phyloP scores from a whole-genome alignment of 2,888 invertebrate genomes.

The Eupithecia tripunctaria region DNA sequence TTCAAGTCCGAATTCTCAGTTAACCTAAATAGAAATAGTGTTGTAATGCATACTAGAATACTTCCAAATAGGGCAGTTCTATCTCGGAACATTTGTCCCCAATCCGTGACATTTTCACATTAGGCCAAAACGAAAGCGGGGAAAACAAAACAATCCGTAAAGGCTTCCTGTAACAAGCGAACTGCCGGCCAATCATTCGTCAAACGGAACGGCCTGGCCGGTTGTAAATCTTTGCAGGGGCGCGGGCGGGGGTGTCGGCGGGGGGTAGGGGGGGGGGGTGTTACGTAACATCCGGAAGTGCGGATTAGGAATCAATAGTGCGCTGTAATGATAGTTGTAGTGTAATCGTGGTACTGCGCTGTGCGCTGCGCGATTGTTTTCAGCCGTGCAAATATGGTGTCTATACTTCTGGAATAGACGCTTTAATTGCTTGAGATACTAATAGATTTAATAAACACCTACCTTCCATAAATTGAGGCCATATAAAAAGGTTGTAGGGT shows the following conservation, averaged over 20 bases:
- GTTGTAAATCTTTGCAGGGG: constrained; percentile 75
- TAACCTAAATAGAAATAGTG: constrained; percentile 31
- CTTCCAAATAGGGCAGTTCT: constrained; percentile 35
- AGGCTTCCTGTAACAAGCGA: constrained; percentile 64
- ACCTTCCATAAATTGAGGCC: not conserved
- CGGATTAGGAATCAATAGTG: constrained; percentile 85
- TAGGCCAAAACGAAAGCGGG: constrained; percentile 50
- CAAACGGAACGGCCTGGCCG: constrained; percentile 71
- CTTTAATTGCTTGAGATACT: not conserved
- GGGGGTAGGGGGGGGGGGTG: constrained; percentile 51
- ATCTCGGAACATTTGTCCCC: constrained; percentile 47
- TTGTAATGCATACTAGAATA: constrained; percentile 20
- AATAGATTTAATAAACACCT: not conserved
- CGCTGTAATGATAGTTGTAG: constrained; percentile 82
- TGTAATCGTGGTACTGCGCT: constrained; percentile 73
- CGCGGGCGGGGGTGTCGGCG: constrained; percentile 47
- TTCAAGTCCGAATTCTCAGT: constrained; percentile 18
- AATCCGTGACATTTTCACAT: constrained; percentile 49
- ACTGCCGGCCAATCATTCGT: constrained; percentile 80
- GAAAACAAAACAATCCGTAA: constrained; percentile 67
- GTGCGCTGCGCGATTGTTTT: constrained; percentile 64
- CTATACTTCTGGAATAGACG: not conserved
- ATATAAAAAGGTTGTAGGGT: not conserved
- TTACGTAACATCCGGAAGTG: constrained; percentile 84
- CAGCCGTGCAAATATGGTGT: not conserved